Percentiles rank a stretch among this genome's conserved stretches.
phyloP scores from a whole-genome alignment of 2,797 vertebrate species.

The Brachyalestes nurse region DNA sequence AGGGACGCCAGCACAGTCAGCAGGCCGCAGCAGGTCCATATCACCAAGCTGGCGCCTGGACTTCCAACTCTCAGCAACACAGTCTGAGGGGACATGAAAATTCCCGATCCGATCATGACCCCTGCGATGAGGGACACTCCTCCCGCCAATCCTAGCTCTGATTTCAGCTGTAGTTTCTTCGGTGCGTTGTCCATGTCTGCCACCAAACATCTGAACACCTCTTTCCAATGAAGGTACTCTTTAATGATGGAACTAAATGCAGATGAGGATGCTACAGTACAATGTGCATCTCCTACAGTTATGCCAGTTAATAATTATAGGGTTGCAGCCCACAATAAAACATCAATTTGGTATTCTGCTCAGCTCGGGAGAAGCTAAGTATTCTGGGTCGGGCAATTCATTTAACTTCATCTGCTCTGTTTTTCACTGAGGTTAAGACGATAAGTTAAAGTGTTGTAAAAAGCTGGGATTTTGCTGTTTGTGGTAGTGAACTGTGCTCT shows the following conservation, averaged over 20 bases:
- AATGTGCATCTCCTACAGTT: neutral
- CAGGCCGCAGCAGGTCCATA: slow-evolving; percentile 85
- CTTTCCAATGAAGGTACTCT: neutral
- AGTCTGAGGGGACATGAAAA: slow-evolving; percentile 90
- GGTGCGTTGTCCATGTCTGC: slow-evolving; percentile 48
- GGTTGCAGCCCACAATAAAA: neutral
- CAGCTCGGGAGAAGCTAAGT: too few species aligned
- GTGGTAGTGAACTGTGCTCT: too few species aligned
- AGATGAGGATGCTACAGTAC: neutral
- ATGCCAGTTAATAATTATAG: slow-evolving; percentile 17
- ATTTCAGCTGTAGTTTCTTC: slow-evolving; percentile 75
- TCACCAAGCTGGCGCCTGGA: slow-evolving; percentile 83
- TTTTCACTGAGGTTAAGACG: neutral
- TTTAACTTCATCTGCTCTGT: neutral
- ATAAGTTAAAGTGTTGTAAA: neutral
- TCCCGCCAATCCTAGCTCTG: slow-evolving; percentile 82
- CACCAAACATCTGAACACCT: neutral
- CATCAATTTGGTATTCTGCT: neutral
- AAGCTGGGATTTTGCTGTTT: neutral
- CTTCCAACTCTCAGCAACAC: slow-evolving; percentile 82
- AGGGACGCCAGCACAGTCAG: slow-evolving; percentile 80
- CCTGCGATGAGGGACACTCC: slow-evolving; percentile 84
- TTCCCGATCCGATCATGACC: slow-evolving; percentile 88
- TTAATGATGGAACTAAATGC: neutral
- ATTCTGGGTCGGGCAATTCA: neutral